A percentile compares a stretch with the other conserved stretches of the same genome.
These are phyloP conservation scores for Meandrusa payeni DNA, from an alignment of 2,888 invertebrate species.

Conservation along the genomic window DNA sequence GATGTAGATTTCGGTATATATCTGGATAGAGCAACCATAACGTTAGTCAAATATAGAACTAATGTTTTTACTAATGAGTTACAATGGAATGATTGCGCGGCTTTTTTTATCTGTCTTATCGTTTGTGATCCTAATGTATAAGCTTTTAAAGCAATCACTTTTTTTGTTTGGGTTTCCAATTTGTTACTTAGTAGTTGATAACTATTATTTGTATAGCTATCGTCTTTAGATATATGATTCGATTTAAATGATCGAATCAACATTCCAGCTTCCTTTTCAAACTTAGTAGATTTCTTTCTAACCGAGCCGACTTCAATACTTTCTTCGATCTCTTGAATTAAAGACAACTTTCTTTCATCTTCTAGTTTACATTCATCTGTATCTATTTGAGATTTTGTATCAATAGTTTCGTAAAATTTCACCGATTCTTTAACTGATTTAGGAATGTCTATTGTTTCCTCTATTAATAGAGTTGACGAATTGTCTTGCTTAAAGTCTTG, in stretches of 20 bases:
- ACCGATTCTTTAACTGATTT: slow-evolving; percentile 27
- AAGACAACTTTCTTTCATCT: slow-evolving; percentile 36
- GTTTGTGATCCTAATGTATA: slow-evolving; percentile 60
- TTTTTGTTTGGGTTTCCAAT: too few relatives aligned
- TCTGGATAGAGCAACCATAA: slow-evolving; percentile 69
- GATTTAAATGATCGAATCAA: too few relatives aligned
- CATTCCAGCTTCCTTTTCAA: slow-evolving; percentile 28
- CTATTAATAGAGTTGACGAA: slow-evolving; percentile 3
- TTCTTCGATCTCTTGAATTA: slow-evolving; percentile 39
- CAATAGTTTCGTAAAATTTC: slow-evolving; percentile 27
- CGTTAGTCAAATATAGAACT: slow-evolving; percentile 69
- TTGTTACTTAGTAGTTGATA: too few relatives aligned
- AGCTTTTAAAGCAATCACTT: too few relatives aligned
- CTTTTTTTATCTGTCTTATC: slow-evolving; percentile 60
- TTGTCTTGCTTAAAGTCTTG: neutral
- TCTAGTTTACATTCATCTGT: slow-evolving; percentile 30
- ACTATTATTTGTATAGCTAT: too few relatives aligned
- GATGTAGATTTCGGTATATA: slow-evolving; percentile 36
- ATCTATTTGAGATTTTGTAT: slow-evolving; percentile 29
- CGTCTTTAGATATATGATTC: too few relatives aligned
- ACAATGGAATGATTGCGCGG: slow-evolving; percentile 51
- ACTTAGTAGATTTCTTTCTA: slow-evolving; percentile 35
- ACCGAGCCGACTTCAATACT: slow-evolving; percentile 39
- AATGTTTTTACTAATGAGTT: slow-evolving; percentile 65
- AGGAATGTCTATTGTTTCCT: slow-evolving; percentile 16